These are phyloP conservation scores for Strigamia crassipes DNA, from an alignment of 2,888 invertebrate genomes.

Conservation along the genomic window DNA sequence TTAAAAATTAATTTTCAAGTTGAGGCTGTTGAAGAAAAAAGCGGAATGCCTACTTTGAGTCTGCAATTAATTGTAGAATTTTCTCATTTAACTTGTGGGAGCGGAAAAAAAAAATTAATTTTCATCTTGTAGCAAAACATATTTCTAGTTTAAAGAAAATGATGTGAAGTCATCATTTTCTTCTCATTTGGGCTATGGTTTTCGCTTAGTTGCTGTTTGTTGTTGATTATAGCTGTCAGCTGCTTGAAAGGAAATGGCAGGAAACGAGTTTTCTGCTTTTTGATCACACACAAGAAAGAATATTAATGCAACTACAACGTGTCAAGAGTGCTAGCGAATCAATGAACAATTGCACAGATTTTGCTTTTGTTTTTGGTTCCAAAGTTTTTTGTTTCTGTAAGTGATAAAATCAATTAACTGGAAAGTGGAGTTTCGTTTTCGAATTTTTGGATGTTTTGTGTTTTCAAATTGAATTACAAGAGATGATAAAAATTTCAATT, in stretches of 20 bases:
- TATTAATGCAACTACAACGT: constrained; percentile 10
- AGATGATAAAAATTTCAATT: background rate
- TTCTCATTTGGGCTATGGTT: background rate
- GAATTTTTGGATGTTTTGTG: background rate
- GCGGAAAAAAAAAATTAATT: constrained; percentile 10
- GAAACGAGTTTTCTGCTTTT: constrained; percentile 21
- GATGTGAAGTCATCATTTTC: constrained; percentile 21
- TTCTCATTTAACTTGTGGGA: background rate
- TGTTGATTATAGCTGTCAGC: constrained; percentile 11
- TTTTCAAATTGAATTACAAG: background rate
- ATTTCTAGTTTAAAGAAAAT: background rate
- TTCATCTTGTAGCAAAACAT: background rate
- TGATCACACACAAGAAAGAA: background rate
- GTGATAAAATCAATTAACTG: too few relatives aligned
- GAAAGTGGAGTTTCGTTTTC: background rate
- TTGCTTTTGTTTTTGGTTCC: background rate
- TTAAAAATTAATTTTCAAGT: constrained; percentile 13
- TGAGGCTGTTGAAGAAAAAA: background rate
- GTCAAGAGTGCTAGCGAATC: background rate
- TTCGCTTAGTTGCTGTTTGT: constrained; percentile 16
- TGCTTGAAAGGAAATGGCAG: background rate
- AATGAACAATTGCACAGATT: background rate
- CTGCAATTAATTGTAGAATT: background rate
- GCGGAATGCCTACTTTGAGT: background rate
- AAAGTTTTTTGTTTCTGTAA: too few relatives aligned